Percentiles rank a stretch among this genome's conserved stretches.
Evolutionary conservation across 2,797 vertebrate species (phyloP).

Genomic region (Gymnoscopelus braueri): DNA sequence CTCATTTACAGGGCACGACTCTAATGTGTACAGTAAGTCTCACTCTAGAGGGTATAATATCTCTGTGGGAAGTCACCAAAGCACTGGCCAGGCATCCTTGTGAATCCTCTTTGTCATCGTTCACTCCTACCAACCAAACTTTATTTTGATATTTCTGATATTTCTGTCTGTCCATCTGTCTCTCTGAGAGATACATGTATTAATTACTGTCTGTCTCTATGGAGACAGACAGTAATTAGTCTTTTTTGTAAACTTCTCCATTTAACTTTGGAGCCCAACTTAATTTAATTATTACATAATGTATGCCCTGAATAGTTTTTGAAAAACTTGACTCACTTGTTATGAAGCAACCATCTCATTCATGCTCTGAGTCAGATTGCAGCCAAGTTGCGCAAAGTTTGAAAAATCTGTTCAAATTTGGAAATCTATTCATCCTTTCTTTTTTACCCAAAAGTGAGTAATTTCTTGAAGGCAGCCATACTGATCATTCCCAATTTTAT

Average conservation of each 20-base stretch:
- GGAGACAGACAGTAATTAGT: conserved; percentile 23
- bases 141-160: conserved; percentile 14
- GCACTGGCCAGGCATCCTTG: conserved; percentile 33
- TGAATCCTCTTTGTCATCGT: conserved; percentile 29
- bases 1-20: conserved; percentile 56
- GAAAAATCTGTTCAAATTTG: too few species aligned
- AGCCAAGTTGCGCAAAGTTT: too few species aligned
- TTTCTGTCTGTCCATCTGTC: conserved; percentile 12
- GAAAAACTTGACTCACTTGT: conserved; percentile 25
- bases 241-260: conserved; percentile 16
- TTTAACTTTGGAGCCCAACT: conserved; percentile 7
- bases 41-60: conserved; percentile 43
- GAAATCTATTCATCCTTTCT: too few species aligned
- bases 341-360: conserved; percentile 43
- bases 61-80: conserved; percentile 36
- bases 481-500: neutral
- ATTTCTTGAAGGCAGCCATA: neutral
- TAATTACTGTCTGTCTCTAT: too few species aligned
- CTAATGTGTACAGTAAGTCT: conserved; percentile 52
- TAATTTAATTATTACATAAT: conserved; percentile 25
- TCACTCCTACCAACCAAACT: conserved; percentile 23
- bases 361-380: conserved; percentile 7
- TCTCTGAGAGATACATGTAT: too few species aligned
- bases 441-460: too few species aligned
- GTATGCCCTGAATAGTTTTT: neutral